Base-by-base conservation (phyloP, 2,888 invertebrate genomes). In the Luperina nickerlii region DNA sequence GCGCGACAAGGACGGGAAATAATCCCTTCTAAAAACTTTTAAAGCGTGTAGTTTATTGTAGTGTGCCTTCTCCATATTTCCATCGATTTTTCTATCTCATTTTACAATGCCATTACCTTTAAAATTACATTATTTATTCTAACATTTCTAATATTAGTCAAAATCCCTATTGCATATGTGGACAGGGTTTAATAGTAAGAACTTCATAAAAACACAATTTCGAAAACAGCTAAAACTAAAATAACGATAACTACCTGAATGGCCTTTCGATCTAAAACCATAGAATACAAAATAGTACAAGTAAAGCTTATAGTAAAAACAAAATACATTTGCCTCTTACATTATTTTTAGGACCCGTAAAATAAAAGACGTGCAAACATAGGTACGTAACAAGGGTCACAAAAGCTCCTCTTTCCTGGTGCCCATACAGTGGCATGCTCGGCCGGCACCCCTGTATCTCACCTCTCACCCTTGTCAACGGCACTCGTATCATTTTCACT, bases 401-500 rank as follows among this genome's bases (percentile, higher is more conserved):
- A 57, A 75, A 54, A 68, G 81, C 32, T 81, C 69, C 32, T 66
- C 42, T 84, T 72, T 71, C 76, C 71, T 74, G 48, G 32, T 77
- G 62, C 13, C 76, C 77, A 75, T 81, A 72, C 68, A 77, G 48
- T 62, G 51, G 67, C 77, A 76, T 38, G 72, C 80, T 57, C 70
- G 76, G 74, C 7, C 32, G 32, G 38, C 84, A 76, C 84, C 86
- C 85, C 70, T 80, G 27, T 62, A 76, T 82, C 78, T 71, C 78
- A 88, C 87, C 83, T 88, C 81, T 82, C 77, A 87, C 84, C 88
- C 86, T 75, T 83, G 85, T 87, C 89, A 89, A 42, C 76, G 63
- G 73, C 74, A 76, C 80, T 79, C 74, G 85, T 89, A 87, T 86
- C 89, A 83, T 82, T 85, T 85, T 81, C 79, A 69, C 69, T 72